phyloP scores from a whole-genome alignment of 1,140 invertebrate species.

The Cotesia chilonis region DNA sequence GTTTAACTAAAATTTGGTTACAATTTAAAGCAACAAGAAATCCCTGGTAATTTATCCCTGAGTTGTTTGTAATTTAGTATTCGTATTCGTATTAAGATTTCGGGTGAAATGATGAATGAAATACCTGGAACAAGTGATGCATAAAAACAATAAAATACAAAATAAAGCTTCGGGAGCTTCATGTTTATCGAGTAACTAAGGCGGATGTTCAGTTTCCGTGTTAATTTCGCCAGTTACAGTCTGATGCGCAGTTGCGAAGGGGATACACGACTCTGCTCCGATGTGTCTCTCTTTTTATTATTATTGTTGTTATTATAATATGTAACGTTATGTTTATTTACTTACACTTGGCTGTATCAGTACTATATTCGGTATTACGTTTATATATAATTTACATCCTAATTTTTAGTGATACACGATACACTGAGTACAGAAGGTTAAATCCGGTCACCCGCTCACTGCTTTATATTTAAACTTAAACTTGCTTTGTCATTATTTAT shows the following conservation, averaged over 20 bases:
- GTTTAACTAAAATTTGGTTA: no score
- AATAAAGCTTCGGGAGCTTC: not conserved
- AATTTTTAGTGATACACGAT: conserved; percentile 32
- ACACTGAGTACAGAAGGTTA: conserved; percentile 23
- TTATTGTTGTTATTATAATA: not conserved
- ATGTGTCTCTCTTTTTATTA: no score
- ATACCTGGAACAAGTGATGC: conserved; percentile 19
- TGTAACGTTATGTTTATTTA: not conserved
- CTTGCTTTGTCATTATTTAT: conserved; percentile 1
- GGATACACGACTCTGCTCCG: not conserved
- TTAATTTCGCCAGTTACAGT: conserved; percentile 42
- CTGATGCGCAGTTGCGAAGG: conserved; percentile 34
- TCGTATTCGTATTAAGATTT: not conserved
- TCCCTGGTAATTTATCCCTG: no score
- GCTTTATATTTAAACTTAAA: not conserved
- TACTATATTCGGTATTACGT: not conserved
- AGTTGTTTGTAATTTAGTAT: not conserved
- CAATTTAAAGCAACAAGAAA: no score
- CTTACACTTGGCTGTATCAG: not conserved
- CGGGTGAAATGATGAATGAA: conserved; percentile 13
- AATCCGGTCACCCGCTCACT: conserved; percentile 26
- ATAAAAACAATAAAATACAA: not conserved
- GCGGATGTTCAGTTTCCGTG: conserved; percentile 39
- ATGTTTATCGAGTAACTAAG: conserved; percentile 17
- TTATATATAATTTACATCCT: conserved; percentile 27